Percentiles rank a stretch among this genome's conserved stretches.
Evolutionary conservation across 2,113 vertebrate species (phyloP).

Genomic region (Nothobranchius furzeri): DNA sequence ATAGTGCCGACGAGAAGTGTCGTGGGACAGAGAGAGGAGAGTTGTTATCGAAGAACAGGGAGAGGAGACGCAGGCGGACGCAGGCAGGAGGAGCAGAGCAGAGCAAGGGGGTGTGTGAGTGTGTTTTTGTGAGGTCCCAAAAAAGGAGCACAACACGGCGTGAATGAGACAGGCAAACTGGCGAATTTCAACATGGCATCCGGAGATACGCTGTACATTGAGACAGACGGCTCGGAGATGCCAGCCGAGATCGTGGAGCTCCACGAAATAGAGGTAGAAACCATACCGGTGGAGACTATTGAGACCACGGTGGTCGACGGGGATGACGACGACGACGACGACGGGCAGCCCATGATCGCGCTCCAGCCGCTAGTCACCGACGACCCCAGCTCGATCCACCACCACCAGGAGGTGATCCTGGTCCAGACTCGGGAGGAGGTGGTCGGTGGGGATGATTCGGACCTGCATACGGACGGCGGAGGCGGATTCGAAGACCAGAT

Average conservation of each 20-base stretch:
- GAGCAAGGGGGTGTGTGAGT: conserved; percentile 64
- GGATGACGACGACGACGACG: conserved; percentile 89
- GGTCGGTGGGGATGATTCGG: conserved; percentile 94
- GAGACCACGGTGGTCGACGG: conserved; percentile 95
- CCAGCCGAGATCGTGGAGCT: conserved; percentile 97
- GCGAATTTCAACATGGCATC: conserved; percentile 91
- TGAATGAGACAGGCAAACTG: conserved; percentile 77
- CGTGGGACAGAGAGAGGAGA: conserved; percentile 83
- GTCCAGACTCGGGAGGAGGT: conserved; percentile 98
- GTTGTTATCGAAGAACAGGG: conserved; percentile 87
- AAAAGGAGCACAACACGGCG: conserved; percentile 66
- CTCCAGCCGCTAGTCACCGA: conserved; percentile 94
- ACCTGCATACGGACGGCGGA: conserved; percentile 89
- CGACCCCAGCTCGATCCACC: conserved; percentile 87
- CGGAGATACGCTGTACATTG: conserved; percentile 96
- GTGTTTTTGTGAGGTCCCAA: conserved; percentile 52
- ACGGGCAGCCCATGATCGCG: conserved; percentile 94
- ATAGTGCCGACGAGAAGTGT: conserved; percentile 86
- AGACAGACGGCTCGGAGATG: conserved; percentile 97
- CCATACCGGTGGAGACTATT: conserved; percentile 96
- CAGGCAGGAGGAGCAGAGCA: conserved; percentile 68
- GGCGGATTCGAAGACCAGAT: conserved; percentile 92
- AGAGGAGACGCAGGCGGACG: conserved; percentile 70
- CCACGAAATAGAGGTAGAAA: conserved; percentile 97
- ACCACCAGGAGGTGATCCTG: conserved; percentile 96